Conservation (phyloP, 2,797 vertebrate genomes). For the Falco rusticolus region DNA sequence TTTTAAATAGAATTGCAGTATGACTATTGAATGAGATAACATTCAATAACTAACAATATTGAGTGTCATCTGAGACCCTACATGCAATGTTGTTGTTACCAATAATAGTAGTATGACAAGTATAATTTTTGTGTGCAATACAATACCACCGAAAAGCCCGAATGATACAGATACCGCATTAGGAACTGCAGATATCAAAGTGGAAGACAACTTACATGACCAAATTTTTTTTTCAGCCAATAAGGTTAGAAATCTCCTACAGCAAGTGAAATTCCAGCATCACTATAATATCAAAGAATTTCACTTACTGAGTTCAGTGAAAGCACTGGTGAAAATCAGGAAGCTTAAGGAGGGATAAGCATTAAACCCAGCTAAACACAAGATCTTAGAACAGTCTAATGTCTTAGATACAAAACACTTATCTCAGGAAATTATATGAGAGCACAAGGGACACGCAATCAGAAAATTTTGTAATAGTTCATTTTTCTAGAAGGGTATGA, state of each 20-base stretch:
- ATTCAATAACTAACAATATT: background rate
- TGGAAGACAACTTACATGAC: background rate
- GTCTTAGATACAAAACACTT: background rate
- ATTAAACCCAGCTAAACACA: background rate
- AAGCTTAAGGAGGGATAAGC: background rate
- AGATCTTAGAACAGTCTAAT: background rate
- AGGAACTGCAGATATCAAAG: background rate
- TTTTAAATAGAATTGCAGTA: background rate
- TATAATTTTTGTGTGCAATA: background rate
- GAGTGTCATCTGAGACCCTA: background rate
- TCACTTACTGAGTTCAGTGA: background rate
- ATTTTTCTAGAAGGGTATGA: background rate
- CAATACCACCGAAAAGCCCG: background rate
- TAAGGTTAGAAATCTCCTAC: background rate
- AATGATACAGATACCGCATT: fast-evolving
- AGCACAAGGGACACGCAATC: background rate
- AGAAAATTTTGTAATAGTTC: background rate
- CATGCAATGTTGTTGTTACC: background rate
- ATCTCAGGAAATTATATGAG: background rate
- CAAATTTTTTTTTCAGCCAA: background rate
- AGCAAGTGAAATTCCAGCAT: background rate
- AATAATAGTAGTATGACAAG: background rate
- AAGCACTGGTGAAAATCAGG: background rate
- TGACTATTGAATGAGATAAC: background rate
- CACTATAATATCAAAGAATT: background rate